These are phyloP conservation scores for Pleuronectes platessa DNA, from an alignment of 2,113 vertebrate genomes.

Conservation along the genomic window DNA sequence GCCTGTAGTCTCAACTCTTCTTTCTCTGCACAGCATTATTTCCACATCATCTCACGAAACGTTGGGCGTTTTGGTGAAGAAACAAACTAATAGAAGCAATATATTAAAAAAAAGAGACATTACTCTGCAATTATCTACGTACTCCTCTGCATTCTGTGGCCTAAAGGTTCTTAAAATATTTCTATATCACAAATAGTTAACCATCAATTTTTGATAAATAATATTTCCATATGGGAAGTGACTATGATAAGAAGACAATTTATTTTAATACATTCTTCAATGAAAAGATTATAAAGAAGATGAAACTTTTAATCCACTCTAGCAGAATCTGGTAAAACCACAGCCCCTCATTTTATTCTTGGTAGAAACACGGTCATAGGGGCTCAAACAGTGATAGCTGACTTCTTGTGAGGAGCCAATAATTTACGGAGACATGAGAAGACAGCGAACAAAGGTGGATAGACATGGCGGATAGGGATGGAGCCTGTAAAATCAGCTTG, in stretches of 20 bases:
- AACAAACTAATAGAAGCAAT: conserved; percentile 23
- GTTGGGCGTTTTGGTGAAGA: conserved; percentile 39
- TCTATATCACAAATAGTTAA: neutral
- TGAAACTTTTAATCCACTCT: neutral
- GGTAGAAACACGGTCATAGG: neutral
- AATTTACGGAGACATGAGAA: conserved; percentile 3
- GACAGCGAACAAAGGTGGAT: conserved; percentile 27
- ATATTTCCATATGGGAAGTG: neutral
- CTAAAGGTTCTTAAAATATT: neutral
- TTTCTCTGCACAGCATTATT: conserved; percentile 14
- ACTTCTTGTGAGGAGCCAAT: conserved; percentile 7
- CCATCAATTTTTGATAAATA: neutral
- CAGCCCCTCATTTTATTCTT: conserved; percentile 3
- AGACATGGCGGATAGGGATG: conserved; percentile 5
- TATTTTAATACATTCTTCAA: neutral
- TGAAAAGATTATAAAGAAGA: neutral
- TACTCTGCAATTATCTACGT: conserved; percentile 17
- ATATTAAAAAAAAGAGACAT: neutral
- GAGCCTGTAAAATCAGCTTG: conserved; percentile 20
- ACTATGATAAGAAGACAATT: neutral
- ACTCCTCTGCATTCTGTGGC: conserved; percentile 11
- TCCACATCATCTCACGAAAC: neutral
- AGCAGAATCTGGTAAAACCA: neutral
- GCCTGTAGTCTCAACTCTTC: neutral
- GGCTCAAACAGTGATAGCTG: neutral